phyloP scores from a whole-genome alignment of 2,113 vertebrate species.

The Casuarius casuarius region DNA sequence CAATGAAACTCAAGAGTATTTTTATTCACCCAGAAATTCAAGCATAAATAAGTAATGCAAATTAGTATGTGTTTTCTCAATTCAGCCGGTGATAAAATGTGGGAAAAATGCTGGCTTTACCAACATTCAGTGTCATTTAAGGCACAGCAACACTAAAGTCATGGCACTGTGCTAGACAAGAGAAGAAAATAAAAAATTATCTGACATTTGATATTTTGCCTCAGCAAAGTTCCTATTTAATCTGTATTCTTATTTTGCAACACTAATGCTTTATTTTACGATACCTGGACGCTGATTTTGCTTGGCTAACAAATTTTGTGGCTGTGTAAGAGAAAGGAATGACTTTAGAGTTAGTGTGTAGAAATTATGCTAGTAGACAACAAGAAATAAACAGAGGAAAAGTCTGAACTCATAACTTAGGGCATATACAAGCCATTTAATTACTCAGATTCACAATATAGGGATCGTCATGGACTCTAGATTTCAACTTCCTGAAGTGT shows the following conservation, averaged over 20 bases:
- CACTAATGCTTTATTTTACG: background rate
- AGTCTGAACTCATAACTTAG: background rate
- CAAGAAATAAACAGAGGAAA: background rate
- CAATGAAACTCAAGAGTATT: background rate
- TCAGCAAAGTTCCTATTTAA: background rate
- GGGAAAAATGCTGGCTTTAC: background rate
- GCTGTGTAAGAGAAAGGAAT: background rate
- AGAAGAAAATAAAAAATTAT: background rate
- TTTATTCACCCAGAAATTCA: background rate
- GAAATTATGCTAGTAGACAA: background rate
- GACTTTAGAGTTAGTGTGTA: background rate
- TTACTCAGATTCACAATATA: background rate
- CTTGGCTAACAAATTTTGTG: background rate
- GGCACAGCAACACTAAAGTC: background rate
- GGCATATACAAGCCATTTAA: background rate
- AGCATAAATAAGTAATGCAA: background rate
- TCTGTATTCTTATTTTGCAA: background rate
- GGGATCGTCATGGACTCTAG: background rate
- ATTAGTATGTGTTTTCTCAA: background rate
- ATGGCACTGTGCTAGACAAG: background rate
- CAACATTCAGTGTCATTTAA: background rate
- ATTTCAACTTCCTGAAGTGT: accelerated
- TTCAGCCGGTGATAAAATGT: background rate
- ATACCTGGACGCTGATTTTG: background rate
- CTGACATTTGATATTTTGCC: background rate